Conservation (phyloP, 2,797 vertebrate genomes). For the Tympanoctomys barrerae region DNA sequence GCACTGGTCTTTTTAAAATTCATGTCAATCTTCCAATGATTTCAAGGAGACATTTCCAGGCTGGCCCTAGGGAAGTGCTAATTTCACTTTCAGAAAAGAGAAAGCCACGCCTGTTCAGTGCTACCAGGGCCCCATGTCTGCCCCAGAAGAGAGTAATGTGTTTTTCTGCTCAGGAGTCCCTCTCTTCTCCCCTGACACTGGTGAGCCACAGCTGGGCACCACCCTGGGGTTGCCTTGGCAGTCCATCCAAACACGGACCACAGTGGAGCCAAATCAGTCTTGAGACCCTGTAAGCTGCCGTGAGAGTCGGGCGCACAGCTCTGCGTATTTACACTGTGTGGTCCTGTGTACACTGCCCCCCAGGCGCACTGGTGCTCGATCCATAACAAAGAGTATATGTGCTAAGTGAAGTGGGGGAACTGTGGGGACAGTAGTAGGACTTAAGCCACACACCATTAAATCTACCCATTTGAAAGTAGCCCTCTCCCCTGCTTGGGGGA, state of each 20-base stretch:
- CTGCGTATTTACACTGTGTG: rapidly evolving
- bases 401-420: too few relatives aligned
- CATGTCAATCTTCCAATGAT: neutral
- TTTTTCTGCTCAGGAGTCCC: too few relatives aligned
- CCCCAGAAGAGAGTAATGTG: neutral
- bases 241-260: neutral
- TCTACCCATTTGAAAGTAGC: neutral
- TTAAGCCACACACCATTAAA: neutral
- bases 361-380: too few relatives aligned
- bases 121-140: too few relatives aligned
- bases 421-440: too few relatives aligned
- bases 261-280: neutral
- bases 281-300: neutral
- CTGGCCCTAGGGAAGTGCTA: neutral
- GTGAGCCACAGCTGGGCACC: neutral
- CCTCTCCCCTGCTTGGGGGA: neutral
- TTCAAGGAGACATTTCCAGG: neutral
- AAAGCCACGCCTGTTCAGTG: neutral
- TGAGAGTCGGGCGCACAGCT: rapidly evolving
- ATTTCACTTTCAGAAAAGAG: neutral
- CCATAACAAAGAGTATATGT: rapidly evolving
- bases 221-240: neutral
- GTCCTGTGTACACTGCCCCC: neutral
- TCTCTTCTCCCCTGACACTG: neutral
- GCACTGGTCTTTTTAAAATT: neutral